Evolutionary conservation across 2,113 vertebrate genomes (phyloP), one percentile per base, ranked within the genome.

Genomic region (Oophaga pumilio): DNA sequence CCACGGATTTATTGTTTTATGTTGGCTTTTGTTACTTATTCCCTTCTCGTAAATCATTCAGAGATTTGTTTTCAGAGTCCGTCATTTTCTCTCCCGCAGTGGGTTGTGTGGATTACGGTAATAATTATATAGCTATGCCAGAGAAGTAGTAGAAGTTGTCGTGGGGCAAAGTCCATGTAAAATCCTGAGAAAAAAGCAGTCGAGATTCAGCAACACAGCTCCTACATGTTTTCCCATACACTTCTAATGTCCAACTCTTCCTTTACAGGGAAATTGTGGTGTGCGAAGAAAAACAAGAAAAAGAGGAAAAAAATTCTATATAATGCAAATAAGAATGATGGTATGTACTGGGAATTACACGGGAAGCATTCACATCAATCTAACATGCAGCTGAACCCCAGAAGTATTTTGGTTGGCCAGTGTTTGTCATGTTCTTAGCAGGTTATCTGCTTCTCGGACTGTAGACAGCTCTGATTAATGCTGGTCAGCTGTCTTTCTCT

Each of bases 261-360:
- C 74, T 43, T 88, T 85, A 15, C 84, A 99, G 98, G 96, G 89
- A 99, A 98, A 91, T 92, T 96, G 0, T 99, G 98, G 98, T 97
- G 95, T 2, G 94, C 95, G 1, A 99, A 97, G 94, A 99, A 98
- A 89, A 96, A 93, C 94, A 98, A 97, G 93, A 99, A 98, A 93
- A 97, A 95, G 84, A 94, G 94, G 91, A 98, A 97, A 93, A 99
- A 97, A 85, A 94, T 93, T 85, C 91, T 94, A n/a, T 94, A 96
- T 85, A 96, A 95, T 76, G 93, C 95, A 50, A 96, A 93, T 93
- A 97, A 94, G 94, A 97, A 95, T 76, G 94, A 95, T 89, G 97
- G 98, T 98, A 93, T 94, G 94, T 73, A 89, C 73, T 5, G 2
- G 9, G 18, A n/a, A 64, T 71, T 33, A 14, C 15, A 17, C 68